These are phyloP conservation scores for Hippolais icterina DNA, from an alignment of 2,113 vertebrate species.

Conservation along the genomic window DNA sequence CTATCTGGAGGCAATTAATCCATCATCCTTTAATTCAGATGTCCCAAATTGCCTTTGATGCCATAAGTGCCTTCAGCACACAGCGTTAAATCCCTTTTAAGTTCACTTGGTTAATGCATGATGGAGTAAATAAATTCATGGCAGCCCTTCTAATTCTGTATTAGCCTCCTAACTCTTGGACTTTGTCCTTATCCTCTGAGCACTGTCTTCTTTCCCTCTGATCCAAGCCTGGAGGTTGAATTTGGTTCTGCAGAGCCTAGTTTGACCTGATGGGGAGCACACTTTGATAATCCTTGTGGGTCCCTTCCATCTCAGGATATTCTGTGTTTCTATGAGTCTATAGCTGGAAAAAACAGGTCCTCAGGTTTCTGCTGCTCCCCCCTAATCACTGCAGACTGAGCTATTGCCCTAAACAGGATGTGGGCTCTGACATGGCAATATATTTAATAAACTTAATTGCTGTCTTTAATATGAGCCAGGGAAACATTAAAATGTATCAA, in stretches of 20 bases:
- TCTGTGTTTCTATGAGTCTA: background rate
- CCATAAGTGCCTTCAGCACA: background rate
- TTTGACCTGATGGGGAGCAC: background rate
- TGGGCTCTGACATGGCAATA: background rate
- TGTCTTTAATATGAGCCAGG: slow-evolving; percentile 30
- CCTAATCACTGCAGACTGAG: background rate
- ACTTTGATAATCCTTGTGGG: background rate
- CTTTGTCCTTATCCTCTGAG: background rate
- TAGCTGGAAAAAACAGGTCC: background rate
- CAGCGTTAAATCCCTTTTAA: background rate
- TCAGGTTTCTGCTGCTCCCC: background rate
- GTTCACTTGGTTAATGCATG: background rate
- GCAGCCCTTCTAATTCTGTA: background rate
- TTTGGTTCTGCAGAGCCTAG: background rate
- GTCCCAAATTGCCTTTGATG: background rate
- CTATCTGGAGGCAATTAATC: background rate
- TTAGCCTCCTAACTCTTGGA: background rate
- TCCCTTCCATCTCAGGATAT: background rate
- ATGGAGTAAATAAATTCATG: background rate
- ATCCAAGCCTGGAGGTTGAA: background rate
- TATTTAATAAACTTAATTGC: slow-evolving; percentile 49
- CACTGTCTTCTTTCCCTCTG: background rate
- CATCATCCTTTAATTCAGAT: background rate
- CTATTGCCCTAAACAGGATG: background rate
- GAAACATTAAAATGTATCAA: slow-evolving; percentile 31